phyloP scores from a whole-genome alignment of 2,888 invertebrate species.

The Pseudococcus jackbeardsleyi region DNA sequence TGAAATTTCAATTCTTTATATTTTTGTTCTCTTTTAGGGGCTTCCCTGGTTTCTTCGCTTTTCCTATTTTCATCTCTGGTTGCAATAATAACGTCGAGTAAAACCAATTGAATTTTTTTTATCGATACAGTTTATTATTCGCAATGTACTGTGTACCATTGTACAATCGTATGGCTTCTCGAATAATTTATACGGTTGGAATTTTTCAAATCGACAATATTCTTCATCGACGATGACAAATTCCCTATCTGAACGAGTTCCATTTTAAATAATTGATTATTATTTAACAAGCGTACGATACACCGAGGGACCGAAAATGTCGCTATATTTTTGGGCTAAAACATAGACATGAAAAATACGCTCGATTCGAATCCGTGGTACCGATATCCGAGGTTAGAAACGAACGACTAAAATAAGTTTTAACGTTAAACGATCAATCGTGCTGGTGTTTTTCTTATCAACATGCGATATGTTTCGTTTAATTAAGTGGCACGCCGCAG shows the following conservation, averaged over 20 bases:
- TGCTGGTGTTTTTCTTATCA: conserved; percentile 15
- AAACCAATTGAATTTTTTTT: not conserved
- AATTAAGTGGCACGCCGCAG: not conserved
- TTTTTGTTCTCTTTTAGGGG: not conserved
- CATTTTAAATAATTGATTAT: no score
- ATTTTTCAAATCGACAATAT: no score
- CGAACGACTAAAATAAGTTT: not conserved
- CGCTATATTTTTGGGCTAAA: no score
- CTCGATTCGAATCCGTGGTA: not conserved
- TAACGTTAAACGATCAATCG: conserved; percentile 34
- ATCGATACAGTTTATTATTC: not conserved
- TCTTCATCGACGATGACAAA: no score
- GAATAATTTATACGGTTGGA: no score
- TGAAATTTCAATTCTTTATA: conserved; percentile 12
- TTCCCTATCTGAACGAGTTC: no score
- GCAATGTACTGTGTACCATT: not conserved
- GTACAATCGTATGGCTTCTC: no score
- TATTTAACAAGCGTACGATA: no score
- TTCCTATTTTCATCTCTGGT: not conserved
- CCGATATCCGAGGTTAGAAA: not conserved
- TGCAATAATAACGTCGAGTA: not conserved
- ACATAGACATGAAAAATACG: not conserved
- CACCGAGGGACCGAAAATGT: no score
- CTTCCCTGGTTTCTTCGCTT: not conserved
- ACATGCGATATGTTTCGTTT: conserved; percentile 41